Evolutionary conservation across 2,888 invertebrate genomes (phyloP), one percentile per base, ranked within the genome.

Genomic region (Agriopis marginaria): DNA sequence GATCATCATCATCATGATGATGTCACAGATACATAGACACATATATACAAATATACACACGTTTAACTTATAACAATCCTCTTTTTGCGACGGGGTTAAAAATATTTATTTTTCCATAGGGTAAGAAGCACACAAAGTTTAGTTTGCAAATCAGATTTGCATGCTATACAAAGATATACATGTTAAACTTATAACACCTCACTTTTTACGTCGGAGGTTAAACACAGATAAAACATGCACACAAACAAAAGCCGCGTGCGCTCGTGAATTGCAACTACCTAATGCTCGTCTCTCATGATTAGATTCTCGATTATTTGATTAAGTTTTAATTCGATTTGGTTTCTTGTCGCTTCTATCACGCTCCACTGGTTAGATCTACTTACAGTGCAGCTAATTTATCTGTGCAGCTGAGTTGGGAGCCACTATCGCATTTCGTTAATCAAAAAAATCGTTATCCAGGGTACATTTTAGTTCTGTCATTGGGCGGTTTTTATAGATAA

Each of bases 211-310:
- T 32, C 32, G 32, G 3, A 5, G 32, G 0, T 32, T 3, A 32
- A 32, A 11, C 12, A 11, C 45, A 45, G 45, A 7, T 47, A n/a
- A 47, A n/a, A n/a, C 2, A n/a, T 32, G 7, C 47, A 1, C 47
- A 47, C n/a, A 47, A n/a, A 47, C 47, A 12, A 14, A 47, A 55
- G 14, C 58, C 58, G 58, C 58, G n/a, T 7, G 23, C 58, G 45
- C 58, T 23, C 32, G 7, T 58, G 32, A 23, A 12, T 58, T 58
- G 58, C 44, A 58, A n/a, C 54, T 71, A 66, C 66, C 66, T 68
- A 66, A 70, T 71, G 64, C 72, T 45, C 65, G 64, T 63, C 62
- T 70, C 67, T 56, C 64, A 53, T 74, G 66, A 68, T 74, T 68
- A 68, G 66, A 68, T 71, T 58, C 66, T 68, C 60, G 63, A 59